These are phyloP conservation scores for Loripinus fragilis DNA, from an alignment of 2,888 invertebrate species.

Conservation along the genomic window DNA sequence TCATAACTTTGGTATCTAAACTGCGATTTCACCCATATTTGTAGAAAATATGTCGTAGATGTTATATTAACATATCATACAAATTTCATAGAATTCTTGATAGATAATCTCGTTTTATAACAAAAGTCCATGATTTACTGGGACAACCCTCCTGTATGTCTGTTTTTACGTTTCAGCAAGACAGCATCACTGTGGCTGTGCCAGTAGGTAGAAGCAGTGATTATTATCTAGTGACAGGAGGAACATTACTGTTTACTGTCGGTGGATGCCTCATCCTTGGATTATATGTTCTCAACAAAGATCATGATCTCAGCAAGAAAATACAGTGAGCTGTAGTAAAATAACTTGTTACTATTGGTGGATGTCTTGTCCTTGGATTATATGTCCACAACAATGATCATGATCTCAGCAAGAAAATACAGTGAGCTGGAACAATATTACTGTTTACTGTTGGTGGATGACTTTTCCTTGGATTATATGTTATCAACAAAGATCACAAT, in stretches of 20 bases:
- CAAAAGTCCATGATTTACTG: no score
- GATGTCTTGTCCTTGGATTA: conserved; percentile 49
- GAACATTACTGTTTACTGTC: conserved; percentile 65
- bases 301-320: background rate
- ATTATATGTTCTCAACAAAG: background rate
- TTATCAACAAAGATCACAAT: conserved; percentile 29
- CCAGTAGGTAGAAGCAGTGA: conserved; percentile 68
- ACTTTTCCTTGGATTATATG: conserved; percentile 29
- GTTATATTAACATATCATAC: no score
- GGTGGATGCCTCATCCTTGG: conserved; percentile 54
- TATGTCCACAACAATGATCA: background rate
- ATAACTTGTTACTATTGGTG: conserved; percentile 60
- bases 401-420: background rate
- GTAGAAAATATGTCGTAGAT: no score
- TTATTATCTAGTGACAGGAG: conserved; percentile 55
- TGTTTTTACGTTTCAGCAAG: conserved; percentile 7
- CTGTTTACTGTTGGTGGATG: conserved; percentile 64
- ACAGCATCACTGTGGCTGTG: conserved; percentile 50
- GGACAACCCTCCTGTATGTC: no score
- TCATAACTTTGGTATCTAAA: no score
- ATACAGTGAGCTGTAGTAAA: conserved; percentile 49
- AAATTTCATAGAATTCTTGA: no score
- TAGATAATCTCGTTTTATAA: no score
- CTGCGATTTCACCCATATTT: no score
- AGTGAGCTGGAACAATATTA: conserved; percentile 57